Evolutionary conservation across 1,140 invertebrate species (phyloP), one percentile per base, ranked within the genome.

Genomic region (Pogonomyrmex barbatus): DNA sequence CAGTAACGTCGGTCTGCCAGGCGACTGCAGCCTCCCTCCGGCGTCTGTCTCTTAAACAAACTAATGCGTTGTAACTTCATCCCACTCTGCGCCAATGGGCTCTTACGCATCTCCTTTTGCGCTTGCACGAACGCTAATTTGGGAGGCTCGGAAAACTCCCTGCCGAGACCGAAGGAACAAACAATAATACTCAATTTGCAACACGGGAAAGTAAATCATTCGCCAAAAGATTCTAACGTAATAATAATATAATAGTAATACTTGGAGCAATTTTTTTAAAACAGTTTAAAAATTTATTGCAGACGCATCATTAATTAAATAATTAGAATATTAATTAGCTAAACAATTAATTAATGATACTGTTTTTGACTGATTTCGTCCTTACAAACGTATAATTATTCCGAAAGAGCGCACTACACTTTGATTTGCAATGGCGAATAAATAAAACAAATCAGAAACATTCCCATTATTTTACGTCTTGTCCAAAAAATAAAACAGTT

Each of bases 21-120:
- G 39, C 79, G 79, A 14, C 68, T 83, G 17, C 50, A 45, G 60
- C 42, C 42, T 33, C 60, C 47, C 50, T 58, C 77, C 42, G 14
- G 12, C 62, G 36, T 65, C 67, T 73, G 79, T 75, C 79, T 60
- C 45, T 83, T 83, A 83, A 83, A 83, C 68, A 83, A 83, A 83
- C 79, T 83, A 73, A 83, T 83, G 79, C 54, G 68, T 54, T 47
- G 17, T 58, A 65, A 68, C 63, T 82, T 86, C 50, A 14, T 75
- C 60, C 50, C n/a, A 6, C 30, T 52, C 24, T 58, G 24, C 58
- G 67, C 56, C 50, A 42, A 75, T 36, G 52, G 54, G 17, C 42
- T 52, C 67, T 71, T 54, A 39, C 14, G 33, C 56, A n/a, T 54
- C 65, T 52, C 5, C 65, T 79, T 50, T 54, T 33, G 75, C 45